Percentiles rank a stretch among this genome's conserved stretches.
Evolutionary conservation across 1,140 invertebrate genomes (phyloP).

Genomic region (Akabosia matsudoensis): DNA sequence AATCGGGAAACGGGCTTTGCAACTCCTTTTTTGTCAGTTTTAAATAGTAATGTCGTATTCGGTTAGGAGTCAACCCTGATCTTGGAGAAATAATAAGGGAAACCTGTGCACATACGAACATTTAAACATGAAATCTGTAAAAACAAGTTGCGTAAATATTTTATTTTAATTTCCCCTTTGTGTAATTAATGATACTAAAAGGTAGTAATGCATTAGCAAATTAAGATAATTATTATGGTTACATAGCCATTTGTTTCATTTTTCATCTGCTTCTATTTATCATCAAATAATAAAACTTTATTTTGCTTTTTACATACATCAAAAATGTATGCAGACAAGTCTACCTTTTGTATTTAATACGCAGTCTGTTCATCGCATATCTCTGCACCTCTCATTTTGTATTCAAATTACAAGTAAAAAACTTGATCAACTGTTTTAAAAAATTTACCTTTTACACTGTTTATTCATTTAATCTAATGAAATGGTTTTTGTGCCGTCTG

Average conservation of each 20-base stretch:
- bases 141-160: too few species aligned
- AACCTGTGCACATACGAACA: too few species aligned
- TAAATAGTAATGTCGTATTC: neutral
- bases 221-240: neutral
- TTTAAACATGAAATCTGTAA: too few species aligned
- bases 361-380: too few species aligned
- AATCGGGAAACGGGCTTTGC: neutral
- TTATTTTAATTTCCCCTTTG: neutral
- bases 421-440: neutral
- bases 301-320: too few species aligned
- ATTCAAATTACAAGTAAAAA: neutral
- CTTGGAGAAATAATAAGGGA: neutral
- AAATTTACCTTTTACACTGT: too few species aligned
- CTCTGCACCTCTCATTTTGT: neutral
- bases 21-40: neutral
- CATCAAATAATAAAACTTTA: too few species aligned
- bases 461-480: too few species aligned
- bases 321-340: neutral
- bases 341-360: neutral
- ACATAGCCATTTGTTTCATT: neutral
- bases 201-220: neutral
- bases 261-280: neutral
- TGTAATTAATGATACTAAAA: neutral
- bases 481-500: neutral
- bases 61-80: neutral